Percentiles rank a stretch among this genome's conserved stretches.
phyloP scores from a whole-genome alignment of 2,888 invertebrate genomes.

The Drosophila falleni region DNA sequence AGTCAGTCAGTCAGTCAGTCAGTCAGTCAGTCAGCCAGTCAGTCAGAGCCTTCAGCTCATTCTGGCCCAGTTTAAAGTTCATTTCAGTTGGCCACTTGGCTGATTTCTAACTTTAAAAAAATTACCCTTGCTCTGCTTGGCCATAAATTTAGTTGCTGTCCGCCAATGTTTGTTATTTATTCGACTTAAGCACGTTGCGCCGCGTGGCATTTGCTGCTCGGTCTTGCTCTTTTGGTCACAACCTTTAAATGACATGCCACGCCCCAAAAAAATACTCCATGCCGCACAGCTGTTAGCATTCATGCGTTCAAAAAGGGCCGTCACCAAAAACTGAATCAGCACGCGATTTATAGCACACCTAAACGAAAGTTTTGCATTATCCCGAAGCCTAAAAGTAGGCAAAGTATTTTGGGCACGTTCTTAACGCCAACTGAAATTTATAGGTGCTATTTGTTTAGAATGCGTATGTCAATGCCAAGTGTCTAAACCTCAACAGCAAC shows the following conservation, averaged over 20 bases:
- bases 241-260: conserved; percentile 73
- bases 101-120: conserved; percentile 40
- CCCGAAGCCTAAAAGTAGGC: conserved; percentile 2
- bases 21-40: conserved; percentile 2
- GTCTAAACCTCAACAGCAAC: conserved; percentile 28
- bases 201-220: conserved; percentile 69
- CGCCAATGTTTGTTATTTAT: conserved; percentile 81
- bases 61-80: conserved; percentile 37
- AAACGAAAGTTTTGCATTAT: conserved; percentile 63
- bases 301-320: conserved; percentile 59
- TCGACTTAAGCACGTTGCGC: conserved; percentile 70
- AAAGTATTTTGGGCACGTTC: conserved; percentile 66
- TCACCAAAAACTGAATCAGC: conserved; percentile 57
- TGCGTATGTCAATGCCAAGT: conserved; percentile 75
- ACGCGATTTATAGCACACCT: conserved; percentile 77
- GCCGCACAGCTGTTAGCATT: conserved; percentile 70
- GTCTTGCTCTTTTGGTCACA: conserved; percentile 46
- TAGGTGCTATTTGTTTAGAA: conserved; percentile 63
- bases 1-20: not conserved
- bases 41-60: conserved; percentile 5
- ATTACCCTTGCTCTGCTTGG: conserved; percentile 17
- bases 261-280: conserved; percentile 33
- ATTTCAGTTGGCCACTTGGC: conserved; percentile 26
- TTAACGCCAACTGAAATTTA: conserved; percentile 52
- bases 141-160: conserved; percentile 80